These are phyloP conservation scores for Drosophila limbata DNA, from an alignment of 2,888 invertebrate genomes.

Conservation along the genomic window DNA sequence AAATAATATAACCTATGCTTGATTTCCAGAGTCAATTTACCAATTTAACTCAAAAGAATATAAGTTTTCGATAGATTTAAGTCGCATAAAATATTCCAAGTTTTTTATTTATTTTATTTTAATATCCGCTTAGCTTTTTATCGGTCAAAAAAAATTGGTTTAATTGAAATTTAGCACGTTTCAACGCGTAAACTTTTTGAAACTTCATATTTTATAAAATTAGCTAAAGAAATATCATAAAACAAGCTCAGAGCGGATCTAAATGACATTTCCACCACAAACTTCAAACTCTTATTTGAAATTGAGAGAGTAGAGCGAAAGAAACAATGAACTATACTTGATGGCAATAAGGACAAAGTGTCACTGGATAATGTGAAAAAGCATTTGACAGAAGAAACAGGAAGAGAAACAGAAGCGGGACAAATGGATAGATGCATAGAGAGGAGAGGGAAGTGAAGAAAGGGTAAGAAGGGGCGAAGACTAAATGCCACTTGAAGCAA, in stretches of 20 bases:
- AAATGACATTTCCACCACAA: not conserved
- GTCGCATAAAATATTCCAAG: no score
- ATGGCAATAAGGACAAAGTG: constrained; percentile 56
- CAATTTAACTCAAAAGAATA: no score
- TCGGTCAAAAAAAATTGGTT: no score
- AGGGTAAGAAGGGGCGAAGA: constrained; percentile 2
- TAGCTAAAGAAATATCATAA: not conserved
- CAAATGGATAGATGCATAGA: not conserved
- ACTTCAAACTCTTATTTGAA: not conserved
- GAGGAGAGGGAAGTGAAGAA: not conserved
- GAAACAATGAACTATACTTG: constrained; percentile 70
- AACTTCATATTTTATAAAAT: no score
- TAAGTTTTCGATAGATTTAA: no score
- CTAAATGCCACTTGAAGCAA: constrained; percentile 50
- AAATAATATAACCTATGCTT: no score
- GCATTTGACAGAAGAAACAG: constrained; percentile 31
- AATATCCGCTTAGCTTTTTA: no score
- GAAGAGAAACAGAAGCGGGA: constrained; percentile 10
- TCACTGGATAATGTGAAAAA: constrained; percentile 40
- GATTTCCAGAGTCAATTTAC: no score
- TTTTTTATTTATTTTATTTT: no score
- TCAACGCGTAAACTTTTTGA: no score
- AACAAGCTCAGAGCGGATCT: not conserved
- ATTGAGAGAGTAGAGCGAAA: constrained; percentile 31
- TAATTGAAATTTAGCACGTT: no score